Evolutionary conservation across 2,797 vertebrate genomes (phyloP).

Genomic region (Halcyon badia): DNA sequence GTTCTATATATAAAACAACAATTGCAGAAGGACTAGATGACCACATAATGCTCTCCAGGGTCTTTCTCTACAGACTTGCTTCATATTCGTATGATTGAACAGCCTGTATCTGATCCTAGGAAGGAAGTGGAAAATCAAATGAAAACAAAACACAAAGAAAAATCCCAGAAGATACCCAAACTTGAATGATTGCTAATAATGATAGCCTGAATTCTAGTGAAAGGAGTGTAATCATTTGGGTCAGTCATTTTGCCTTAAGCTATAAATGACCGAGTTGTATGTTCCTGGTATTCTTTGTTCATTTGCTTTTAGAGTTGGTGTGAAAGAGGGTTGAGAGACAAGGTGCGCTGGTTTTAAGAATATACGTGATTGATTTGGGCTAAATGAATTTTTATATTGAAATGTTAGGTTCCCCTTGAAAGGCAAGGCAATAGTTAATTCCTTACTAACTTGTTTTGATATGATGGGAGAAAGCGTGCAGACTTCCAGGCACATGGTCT

Average conservation of each 20-base stretch:
- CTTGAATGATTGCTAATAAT: background rate
- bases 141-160: background rate
- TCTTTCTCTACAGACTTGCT: background rate
- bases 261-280: background rate
- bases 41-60: background rate
- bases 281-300: background rate
- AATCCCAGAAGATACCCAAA: background rate
- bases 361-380: background rate
- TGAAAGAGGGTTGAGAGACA: background rate
- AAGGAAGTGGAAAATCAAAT: background rate
- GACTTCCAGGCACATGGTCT: background rate
- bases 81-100: background rate
- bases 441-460: background rate
- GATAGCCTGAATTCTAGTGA: background rate
- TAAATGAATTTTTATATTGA: background rate
- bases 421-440: background rate
- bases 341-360: background rate
- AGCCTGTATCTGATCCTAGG: background rate
- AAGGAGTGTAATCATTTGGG: background rate
- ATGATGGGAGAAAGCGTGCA: rapidly evolving
- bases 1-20: background rate
- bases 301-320: background rate
- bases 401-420: background rate
- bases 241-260: background rate
- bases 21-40: background rate